phyloP scores from a whole-genome alignment of 1,140 invertebrate genomes.

The Armadillidium nasatum region DNA sequence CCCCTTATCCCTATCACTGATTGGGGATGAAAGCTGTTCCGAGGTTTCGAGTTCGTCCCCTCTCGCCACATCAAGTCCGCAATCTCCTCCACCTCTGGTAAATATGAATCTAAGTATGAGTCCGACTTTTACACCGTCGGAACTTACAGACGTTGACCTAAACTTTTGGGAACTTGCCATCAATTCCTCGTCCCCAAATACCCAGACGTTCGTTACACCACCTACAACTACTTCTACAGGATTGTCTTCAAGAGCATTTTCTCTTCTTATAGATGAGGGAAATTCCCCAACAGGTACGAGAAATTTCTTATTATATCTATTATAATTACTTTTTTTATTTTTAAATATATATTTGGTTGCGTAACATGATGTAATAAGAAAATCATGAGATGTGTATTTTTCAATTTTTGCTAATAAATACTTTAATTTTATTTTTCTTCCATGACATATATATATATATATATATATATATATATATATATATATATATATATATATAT shows the following conservation, averaged over 20 bases:
- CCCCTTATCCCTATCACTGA: neutral
- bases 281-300: neutral
- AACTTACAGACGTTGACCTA: neutral
- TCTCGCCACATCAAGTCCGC: neutral
- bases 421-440: too few species aligned
- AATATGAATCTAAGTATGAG: neutral
- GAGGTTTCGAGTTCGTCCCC: neutral
- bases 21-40: slow-evolving; percentile 1
- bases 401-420: too few species aligned
- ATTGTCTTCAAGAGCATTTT: neutral
- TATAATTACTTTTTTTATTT: too few species aligned
- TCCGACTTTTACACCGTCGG: neutral
- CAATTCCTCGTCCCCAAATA: neutral
- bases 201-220: neutral
- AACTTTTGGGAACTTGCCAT: neutral
- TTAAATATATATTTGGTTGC: too few species aligned
- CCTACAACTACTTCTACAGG: neutral
- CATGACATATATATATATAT: too few species aligned
- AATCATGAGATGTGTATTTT: too few species aligned
- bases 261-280: neutral
- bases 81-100: neutral
- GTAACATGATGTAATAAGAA: too few species aligned
- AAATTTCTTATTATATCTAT: too few species aligned
- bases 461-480: too few species aligned
- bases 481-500: too few species aligned